Evolutionary conservation across 2,888 invertebrate species (phyloP), one percentile per base, ranked within the genome.

Genomic region (Nomada goodeniana): DNA sequence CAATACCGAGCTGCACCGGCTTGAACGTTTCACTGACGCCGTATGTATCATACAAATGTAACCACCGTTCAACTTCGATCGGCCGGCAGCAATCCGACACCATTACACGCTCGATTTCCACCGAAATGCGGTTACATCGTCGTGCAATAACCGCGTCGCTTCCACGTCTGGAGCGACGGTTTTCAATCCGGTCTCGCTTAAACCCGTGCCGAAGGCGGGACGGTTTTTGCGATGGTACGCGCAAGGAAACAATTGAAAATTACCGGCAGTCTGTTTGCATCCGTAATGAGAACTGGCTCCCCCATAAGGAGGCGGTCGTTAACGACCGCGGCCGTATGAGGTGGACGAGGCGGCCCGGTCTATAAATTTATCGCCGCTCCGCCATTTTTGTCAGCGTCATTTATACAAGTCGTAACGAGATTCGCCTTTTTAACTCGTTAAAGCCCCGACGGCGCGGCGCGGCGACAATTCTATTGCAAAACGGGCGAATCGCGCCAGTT

Each of bases 341-440:
- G 76, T 76, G 80, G 69, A 77, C 79, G 85, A 84, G 80, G 79
- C 71, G 61, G 69, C 75, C 73, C 83, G 89, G 87, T 91, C 89
- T 91, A 90, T 90, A 91, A 91, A 91, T 91, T 88, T 85, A 86
- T 88, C 42, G 83, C 73, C 18, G 29, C 81, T 74, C 84, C 86
- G 84, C 89, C 88, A 89, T 88, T 91, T 91, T 91, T 91, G 91
- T 91, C 91, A 91, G 88, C 88, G 87, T 89, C 89, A 89, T 91
- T 90, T 90, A 89, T 91, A 82, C 89, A 87, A 84, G 53, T 65
- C 83, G 79, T 84, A 85, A 87, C 85, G 83, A 88, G 88, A 86
- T 73, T 86, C 82, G 81, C 73, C 80, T 86, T 89, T 89, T 89
- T 84, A 84, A 88, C 82, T 75, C 71, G 78, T 78, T 83, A 85